These are phyloP conservation scores for Saxicola maurus DNA, from an alignment of 2,797 vertebrate species.

Conservation along the genomic window DNA sequence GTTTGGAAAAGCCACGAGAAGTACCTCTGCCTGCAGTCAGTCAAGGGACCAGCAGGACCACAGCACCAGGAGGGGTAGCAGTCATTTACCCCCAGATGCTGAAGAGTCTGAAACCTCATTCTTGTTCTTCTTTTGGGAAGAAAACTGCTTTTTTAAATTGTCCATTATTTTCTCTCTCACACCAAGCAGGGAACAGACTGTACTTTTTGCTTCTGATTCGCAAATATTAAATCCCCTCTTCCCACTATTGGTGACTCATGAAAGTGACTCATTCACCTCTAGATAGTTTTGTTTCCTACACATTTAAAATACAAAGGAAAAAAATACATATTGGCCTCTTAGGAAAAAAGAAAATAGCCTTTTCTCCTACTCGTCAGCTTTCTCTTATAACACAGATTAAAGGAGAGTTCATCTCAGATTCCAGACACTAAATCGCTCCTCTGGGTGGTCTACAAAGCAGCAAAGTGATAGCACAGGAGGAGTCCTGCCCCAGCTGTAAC, in stretches of 20 bases:
- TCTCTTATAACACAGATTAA: background rate
- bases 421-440: background rate
- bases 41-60: background rate
- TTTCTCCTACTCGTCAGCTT: background rate
- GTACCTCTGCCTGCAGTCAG: background rate
- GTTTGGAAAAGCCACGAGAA: background rate
- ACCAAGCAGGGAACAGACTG: constrained; percentile 8
- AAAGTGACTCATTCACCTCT: constrained; percentile 52
- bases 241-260: constrained; percentile 51
- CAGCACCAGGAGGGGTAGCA: background rate
- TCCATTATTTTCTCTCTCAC: background rate
- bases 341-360: background rate
- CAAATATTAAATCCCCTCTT: constrained; percentile 50
- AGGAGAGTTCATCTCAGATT: background rate
- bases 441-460: background rate
- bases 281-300: constrained; percentile 5
- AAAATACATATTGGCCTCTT: background rate
- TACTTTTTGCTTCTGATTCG: constrained; percentile 28
- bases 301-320: background rate
- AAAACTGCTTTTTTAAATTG: background rate
- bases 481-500: background rate
- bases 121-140: background rate
- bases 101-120: background rate
- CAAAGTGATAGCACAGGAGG: background rate
- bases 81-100: background rate